Base-by-base conservation (phyloP, 2,888 invertebrate species). In the Leptarthrus brevirostris region DNA sequence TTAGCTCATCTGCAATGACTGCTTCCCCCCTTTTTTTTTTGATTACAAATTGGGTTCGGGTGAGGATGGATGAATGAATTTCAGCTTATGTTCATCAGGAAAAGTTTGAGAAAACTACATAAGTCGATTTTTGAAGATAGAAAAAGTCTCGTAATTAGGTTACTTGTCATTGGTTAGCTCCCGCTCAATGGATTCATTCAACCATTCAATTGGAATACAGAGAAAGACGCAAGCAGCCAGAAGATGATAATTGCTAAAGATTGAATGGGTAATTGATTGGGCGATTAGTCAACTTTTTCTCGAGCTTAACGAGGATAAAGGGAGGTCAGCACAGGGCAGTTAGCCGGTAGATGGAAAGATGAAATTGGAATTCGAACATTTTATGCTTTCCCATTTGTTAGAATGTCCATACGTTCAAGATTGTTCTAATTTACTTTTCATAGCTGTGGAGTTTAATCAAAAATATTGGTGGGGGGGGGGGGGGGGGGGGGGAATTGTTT, bases 191-290 rank as follows among this genome's bases (percentile, higher is more conserved):
- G 64, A 66, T 66, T 40, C 58, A 58, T 20, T 34, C 44, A 47
- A 1, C 34, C 52, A 52, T 52, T 34, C 69, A 69, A 34, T 30
- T 30, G 69, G 52, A 69, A 69, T 20, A 14, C 2, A 49, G 34
- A 10, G 34, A 18, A 52, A 30, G 34, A 6, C 52, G 18, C 34
- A 18, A 22, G 44, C 52, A 24, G 18, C 34, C 69, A 69, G 69
- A 69, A 69, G 69, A 69, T 69, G 69, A 69, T 69, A 69, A 69
- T 69, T 69, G 69, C 69, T 69, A 1, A 34, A 69, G 30, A 69
- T 69, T 69, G 69, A 52, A 69, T 69, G 69, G 66, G 52, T 69
- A 69, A 69, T 69, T 69, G 69, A 69, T 69, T 69, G 52, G 69
- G 52, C 52, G 69, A 69, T 69, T 69, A 69, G 69, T 52, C 69